phyloP scores from a whole-genome alignment of 92 coral and sea anemone genomes.

The Actinostola sp. region DNA sequence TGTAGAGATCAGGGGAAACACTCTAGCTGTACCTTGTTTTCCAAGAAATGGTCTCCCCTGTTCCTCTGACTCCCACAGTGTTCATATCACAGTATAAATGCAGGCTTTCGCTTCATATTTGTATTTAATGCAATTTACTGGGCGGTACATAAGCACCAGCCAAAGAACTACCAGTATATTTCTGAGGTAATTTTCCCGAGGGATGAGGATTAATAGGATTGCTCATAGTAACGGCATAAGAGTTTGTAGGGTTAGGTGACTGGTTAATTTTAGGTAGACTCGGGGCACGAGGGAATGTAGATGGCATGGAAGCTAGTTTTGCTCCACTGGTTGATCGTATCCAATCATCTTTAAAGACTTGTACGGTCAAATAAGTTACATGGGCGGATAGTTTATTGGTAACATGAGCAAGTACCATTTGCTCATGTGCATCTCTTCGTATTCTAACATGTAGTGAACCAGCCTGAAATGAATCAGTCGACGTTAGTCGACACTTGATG shows the following conservation, averaged over 20 bases:
- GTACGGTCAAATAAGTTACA: slow-evolving; percentile 85
- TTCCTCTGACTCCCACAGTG: background rate
- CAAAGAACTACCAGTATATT: slow-evolving; percentile 17
- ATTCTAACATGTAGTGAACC: slow-evolving; percentile 95
- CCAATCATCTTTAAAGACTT: slow-evolving; percentile 99
- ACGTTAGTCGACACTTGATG: background rate
- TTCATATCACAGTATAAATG: background rate
- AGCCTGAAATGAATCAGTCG: slow-evolving; percentile 52
- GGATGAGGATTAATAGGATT: slow-evolving; percentile 7
- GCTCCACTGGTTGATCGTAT: slow-evolving; percentile 77
- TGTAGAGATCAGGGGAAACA: too few species aligned
- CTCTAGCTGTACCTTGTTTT: too few species aligned
- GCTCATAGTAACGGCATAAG: slow-evolving; percentile 9
- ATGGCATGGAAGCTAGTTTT: slow-evolving; percentile 66
- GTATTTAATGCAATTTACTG: slow-evolving; percentile 30
- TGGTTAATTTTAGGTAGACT: slow-evolving; percentile 46
- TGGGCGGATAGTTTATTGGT: slow-evolving; percentile 86
- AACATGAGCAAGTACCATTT: slow-evolving; percentile 98
- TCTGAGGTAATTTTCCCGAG: slow-evolving; percentile 14
- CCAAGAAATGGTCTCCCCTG: too few species aligned
- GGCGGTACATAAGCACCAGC: slow-evolving; percentile 14
- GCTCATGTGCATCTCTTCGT: slow-evolving; percentile 98
- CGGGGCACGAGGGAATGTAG: slow-evolving; percentile 55
- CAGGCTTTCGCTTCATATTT: too few species aligned
- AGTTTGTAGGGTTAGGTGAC: slow-evolving; percentile 7